Base-by-base conservation (phyloP, 2,797 vertebrate genomes). In the Syngnathus rostellatus region DNA sequence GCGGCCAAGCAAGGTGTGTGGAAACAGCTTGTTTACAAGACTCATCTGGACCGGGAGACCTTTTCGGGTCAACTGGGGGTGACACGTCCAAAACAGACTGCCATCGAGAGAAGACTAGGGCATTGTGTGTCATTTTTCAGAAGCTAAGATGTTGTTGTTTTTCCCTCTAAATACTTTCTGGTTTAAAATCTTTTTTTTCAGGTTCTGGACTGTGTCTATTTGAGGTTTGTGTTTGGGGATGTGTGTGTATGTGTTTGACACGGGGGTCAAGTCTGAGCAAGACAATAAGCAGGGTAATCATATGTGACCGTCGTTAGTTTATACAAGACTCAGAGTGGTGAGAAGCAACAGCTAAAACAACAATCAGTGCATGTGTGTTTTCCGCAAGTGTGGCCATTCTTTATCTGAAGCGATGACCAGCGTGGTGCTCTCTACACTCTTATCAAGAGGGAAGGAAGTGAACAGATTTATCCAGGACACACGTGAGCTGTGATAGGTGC, bases 381-480 rank as follows among this genome's bases (percentile, higher is more conserved):
- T 62, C 51, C 41, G 64, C 65, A 57, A 68, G 81, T 67, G 78
- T 83, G 82, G 73, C 75, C 77, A 55, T 72, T 68, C 81, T 86
- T 82, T 89, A 90, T 91, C 88, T 76, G 79, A 87, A 87, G 83
- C 81, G 83, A 89, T 82, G 85, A 82, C 77, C 80, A 75, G 72
- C 61, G 79, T 73, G 81, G 79, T 84, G 79, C 84, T 81, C 80
- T 70, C 62, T 71, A 68, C 43, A 50, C 86, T 80, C 81, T 89
- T 91, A 92, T 92, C 90, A 87, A 70, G 53, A 69, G 84, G 88
- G 89, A 89, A 92, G 90, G 88, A 92, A 92, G 87, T 89, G 77
- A 86, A 73, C 75, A 72, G 69, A 76, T 78, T 88, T 87, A 89
- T 87, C 86, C 81, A 55, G 85, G 79, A 82, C 87, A 83, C 82